Evolutionary conservation across 2,888 invertebrate genomes (phyloP).

Genomic region (Adela reaumurella): DNA sequence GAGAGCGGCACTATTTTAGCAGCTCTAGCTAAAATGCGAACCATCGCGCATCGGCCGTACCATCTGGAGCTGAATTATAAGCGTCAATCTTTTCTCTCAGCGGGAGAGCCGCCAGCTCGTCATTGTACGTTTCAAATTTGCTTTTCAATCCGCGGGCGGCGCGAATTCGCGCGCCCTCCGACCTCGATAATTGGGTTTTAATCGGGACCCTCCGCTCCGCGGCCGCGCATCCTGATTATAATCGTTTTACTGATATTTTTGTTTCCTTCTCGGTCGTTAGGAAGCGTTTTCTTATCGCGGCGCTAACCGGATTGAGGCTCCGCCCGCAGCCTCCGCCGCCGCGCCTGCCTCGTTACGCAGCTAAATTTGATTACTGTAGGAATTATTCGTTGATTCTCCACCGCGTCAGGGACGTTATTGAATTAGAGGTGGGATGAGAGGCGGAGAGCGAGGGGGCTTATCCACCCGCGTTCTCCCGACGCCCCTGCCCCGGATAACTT

Average conservation of each 20-base stretch:
- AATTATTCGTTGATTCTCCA: background rate
- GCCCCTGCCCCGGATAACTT: background rate
- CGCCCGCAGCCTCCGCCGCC: background rate
- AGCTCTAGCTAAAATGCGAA: no score
- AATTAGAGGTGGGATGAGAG: background rate
- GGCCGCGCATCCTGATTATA: background rate
- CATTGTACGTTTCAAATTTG: background rate
- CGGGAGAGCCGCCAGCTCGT: background rate
- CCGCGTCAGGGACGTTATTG: background rate
- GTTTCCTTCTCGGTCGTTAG: background rate
- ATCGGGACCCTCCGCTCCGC: background rate
- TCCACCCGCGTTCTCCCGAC: no score
- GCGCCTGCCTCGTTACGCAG: background rate
- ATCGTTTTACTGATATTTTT: background rate
- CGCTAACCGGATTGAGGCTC: background rate
- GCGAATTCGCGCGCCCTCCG: background rate
- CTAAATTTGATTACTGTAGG: background rate
- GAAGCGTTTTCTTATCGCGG: background rate
- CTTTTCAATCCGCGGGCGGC: background rate
- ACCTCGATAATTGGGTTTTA: background rate
- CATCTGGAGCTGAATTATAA: no score
- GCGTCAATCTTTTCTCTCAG: background rate
- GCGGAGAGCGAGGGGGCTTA: no score
- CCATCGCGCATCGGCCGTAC: no score
- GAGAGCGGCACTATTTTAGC: no score